Conservation (phyloP, 2,888 invertebrate species). For the Apodemia hepburni region DNA sequence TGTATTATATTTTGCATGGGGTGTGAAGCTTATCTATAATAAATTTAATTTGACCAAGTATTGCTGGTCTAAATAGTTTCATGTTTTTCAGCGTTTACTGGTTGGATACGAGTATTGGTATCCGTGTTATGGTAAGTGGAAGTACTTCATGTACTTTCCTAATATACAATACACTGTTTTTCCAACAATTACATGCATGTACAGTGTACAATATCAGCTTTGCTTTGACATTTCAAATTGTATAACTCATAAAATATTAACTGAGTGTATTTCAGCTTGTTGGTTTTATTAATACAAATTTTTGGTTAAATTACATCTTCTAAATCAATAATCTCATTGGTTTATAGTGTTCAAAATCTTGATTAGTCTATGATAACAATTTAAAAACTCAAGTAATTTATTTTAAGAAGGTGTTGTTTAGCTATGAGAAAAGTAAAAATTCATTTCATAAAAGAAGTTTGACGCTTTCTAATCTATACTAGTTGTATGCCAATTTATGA, state of each 20-base stretch:
- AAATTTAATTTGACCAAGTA: constrained; percentile 35
- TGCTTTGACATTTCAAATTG: background rate
- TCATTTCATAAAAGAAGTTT: too few relatives aligned
- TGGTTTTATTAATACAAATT: background rate
- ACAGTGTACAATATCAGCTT: background rate
- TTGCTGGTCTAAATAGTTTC: constrained; percentile 60
- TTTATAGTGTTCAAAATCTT: background rate
- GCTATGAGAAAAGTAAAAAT: too few relatives aligned
- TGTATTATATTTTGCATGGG: constrained; percentile 32
- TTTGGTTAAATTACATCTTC: background rate
- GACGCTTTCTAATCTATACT: too few relatives aligned
- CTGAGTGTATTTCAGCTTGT: background rate
- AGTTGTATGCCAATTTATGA: too few relatives aligned
- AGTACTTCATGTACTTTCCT: constrained; percentile 71
- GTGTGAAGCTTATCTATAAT: constrained; percentile 27
- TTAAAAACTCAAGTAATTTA: too few relatives aligned
- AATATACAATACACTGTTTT: constrained; percentile 30
- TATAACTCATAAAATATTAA: background rate
- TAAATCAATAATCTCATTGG: background rate
- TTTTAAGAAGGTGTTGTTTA: too few relatives aligned
- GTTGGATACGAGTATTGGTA: constrained; percentile 74
- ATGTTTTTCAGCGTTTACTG: constrained; percentile 76
- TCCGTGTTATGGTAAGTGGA: constrained; percentile 75
- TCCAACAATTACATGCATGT: constrained; percentile 5
- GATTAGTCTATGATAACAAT: too few relatives aligned